Base-by-base conservation (phyloP, 2,888 invertebrate genomes). In the Lepidochrysops patricia region DNA sequence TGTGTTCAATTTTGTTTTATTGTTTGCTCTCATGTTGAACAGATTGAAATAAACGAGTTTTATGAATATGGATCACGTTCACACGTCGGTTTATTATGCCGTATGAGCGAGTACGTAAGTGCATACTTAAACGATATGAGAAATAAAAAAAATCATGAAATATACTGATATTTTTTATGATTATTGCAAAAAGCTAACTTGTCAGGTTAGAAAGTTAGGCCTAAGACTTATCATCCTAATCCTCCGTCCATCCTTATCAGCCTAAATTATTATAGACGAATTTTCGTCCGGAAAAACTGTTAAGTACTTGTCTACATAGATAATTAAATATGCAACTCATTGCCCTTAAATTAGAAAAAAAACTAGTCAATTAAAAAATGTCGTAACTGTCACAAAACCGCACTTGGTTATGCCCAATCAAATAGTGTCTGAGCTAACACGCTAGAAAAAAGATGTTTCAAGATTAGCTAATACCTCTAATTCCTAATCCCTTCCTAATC, bases 371-470 rank as follows among this genome's bases (percentile, higher is more conserved):
- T 23, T 7, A 6, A 15, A 48, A 23, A 49, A 23, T 12, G 49
- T 4, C 49, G 26, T 9, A 43, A 13, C 43, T 43, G 43, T 43
- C 43, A 43, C 9, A 23, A 43, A 23, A 43, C 23, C 23, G 9
- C 43, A 13, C 9, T 43, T 19, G 19, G 43, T 43, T 43, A 43
- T 15, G 34, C 4, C 26, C 27, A 29, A 54, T 54, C 12, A 54
- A 54, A 54, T 54, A 50, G 26, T 50, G 12, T 3, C 13, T 15
- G 19, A 15, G n/a, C 12, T 23, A 19, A 29, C 54, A 54, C 2
- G 27, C 52, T 52, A 54, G 29, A 54, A 54, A 54, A 54, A 54
- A 54, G 50, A 29, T 54, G 54, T 54, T 29, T 54, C 54, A 27
- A 54, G 54, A 32, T 54, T 54, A 54, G 54, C 19, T 54, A 54